Evolutionary conservation across 2,113 vertebrate species (phyloP), one percentile per base, ranked within the genome.

Genomic region (Platycercus adscitus): DNA sequence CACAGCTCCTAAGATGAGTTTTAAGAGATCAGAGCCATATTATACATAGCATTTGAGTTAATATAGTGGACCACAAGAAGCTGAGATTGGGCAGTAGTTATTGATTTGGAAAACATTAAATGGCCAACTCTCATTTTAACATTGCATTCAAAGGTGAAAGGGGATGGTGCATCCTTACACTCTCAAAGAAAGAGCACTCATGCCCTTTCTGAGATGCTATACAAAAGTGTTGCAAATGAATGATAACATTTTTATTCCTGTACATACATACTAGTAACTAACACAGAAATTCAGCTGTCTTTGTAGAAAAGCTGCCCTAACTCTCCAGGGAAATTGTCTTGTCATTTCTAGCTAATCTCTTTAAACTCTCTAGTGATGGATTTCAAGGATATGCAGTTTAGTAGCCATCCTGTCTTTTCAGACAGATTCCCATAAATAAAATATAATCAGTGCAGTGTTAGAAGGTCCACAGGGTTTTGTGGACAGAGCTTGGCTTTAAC

Each of bases 391-490:
- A 10, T 15, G 82, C 61, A 44, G 66, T 61, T 78, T 80, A 66
- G 61, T 96, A 89, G 69, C 88, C 21, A 20, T 64, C 13, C 29
- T 71, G 60, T 69, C 46, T 29, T 76, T 88, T 70, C 81, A 65
- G 55, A 29, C 82, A 81, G 13, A 50, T 88, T 96, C 60, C 58
- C 35, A 52, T 91, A 89, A 94, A 81, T 88, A 86, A 89, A 88
- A 81, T 73, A 39, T 10, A 70, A 55, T 89, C 81, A 96, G 93
- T 95, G 88, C 91, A 93, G 41, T 65, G 44, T 92, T 92, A 94
- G 58, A 72, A 56, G 13, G 41, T 76, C 86, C 17, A 6, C 8
- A 5, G 89, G 53, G 41, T 76, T 89, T 87, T 5, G 4, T 49
- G 61, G 53, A 47, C 49, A 39, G 89, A 92, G 81, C 63, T 89